These are phyloP conservation scores for Tachysurus fulvidraco DNA, from an alignment of 2,113 vertebrate species.

Conservation along the genomic window DNA sequence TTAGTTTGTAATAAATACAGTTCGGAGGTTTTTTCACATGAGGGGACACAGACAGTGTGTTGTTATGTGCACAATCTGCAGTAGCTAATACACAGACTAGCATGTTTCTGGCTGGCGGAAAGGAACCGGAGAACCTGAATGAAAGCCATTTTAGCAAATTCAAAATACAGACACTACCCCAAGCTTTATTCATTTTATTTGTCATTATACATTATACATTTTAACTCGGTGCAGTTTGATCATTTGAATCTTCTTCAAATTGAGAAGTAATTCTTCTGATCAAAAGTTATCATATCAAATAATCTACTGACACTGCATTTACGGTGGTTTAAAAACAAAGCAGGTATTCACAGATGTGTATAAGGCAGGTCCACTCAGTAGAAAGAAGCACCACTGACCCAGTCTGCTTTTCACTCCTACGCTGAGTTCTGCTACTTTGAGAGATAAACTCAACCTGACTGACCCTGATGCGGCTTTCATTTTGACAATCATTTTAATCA, in stretches of 20 bases:
- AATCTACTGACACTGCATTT: too few species aligned
- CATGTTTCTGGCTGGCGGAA: not conserved
- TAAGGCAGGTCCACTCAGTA: not conserved
- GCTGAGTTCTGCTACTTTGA: not conserved
- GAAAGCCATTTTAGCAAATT: not conserved
- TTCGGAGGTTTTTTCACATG: not conserved
- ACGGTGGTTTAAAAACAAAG: too few species aligned
- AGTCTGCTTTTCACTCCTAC: not conserved
- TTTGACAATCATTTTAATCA: not conserved
- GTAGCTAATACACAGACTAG: not conserved
- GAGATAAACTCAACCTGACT: constrained; percentile 9
- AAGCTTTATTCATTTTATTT: not conserved
- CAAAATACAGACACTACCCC: not conserved
- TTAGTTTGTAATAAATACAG: not conserved
- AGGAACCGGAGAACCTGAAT: not conserved
- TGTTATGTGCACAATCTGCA: not conserved
- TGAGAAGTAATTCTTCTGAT: too few species aligned
- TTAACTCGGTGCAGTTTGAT: not conserved
- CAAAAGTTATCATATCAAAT: too few species aligned
- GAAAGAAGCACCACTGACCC: not conserved
- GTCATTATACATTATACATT: not conserved
- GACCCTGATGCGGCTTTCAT: not conserved
- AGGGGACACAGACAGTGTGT: too few species aligned
- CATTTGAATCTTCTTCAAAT: not conserved
- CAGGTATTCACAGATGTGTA: too few species aligned